A percentile compares a stretch with the other conserved stretches of the same genome.
Conservation (phyloP, 1,140 invertebrate species). For the Pseudomyrmex sp. region DNA sequence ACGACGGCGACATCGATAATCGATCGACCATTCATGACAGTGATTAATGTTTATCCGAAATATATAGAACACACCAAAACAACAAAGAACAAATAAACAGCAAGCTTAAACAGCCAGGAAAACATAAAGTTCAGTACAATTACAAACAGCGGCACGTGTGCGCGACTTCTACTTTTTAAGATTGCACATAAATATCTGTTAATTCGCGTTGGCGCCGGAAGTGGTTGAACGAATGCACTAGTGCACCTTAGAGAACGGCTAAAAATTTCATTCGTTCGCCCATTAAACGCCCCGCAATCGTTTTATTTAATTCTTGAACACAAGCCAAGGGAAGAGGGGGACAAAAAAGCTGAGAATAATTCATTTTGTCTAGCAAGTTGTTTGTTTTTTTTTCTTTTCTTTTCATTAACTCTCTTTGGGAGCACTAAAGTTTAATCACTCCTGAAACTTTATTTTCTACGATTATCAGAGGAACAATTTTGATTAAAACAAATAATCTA, state of each 20-base stretch:
- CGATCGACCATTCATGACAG: not conserved
- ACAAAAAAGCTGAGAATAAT: constrained; percentile 5
- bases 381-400: not conserved
- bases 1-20: constrained; percentile 27
- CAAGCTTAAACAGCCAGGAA: constrained; percentile 65
- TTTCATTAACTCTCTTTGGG: constrained; percentile 9
- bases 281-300: constrained; percentile 19
- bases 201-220: constrained; percentile 2
- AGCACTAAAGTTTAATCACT: not conserved
- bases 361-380: not conserved
- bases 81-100: constrained; percentile 66
- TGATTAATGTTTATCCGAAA: constrained; percentile 37
- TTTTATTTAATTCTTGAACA: constrained; percentile 29
- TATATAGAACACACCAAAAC: constrained; percentile 54
- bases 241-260: constrained; percentile 12
- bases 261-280: constrained; percentile 20
- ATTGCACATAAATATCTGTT: constrained; percentile 47
- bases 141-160: constrained; percentile 54
- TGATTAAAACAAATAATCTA: constrained; percentile 7
- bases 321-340: not conserved
- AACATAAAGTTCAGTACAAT: constrained; percentile 63
- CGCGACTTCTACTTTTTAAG: constrained; percentile 42
- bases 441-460: not conserved
- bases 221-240: constrained; percentile 50
- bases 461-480: not conserved